Evolutionary conservation across 2,888 invertebrate species (phyloP), one percentile per base, ranked within the genome.

Genomic region (Heliconius aoede): DNA sequence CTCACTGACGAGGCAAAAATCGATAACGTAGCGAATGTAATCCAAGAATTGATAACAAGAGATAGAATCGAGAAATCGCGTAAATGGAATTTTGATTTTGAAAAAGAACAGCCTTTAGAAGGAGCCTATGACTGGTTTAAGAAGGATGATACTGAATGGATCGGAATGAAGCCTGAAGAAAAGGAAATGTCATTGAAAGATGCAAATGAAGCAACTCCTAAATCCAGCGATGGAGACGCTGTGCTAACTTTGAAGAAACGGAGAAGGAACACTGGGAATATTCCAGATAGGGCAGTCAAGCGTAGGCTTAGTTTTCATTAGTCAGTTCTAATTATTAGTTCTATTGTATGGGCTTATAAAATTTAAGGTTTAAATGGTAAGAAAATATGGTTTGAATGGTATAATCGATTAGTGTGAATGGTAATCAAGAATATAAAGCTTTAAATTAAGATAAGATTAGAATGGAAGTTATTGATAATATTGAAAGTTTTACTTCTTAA

Each of bases 81-180:
- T 24, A 92, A 90, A 79, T 96, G 95, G 93, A 95, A 95, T 82
- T 96, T 95, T 69, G 95, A 96, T 85, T 95, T 95, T 74, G 88
- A 87, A 76, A 94, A 93, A 1, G 96, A 95, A 78, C 82, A 86
- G 1, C 86, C 91, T 4, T 74, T 90, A 55, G 83, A 86, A 71
- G 95, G 95, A 1, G 86, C 85, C 9, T 95, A 91, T 82, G 87
- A 91, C 76, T 96, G 95, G 96, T 89, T 79, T 28, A 81, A 76
- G 2, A 82, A 81, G n/a, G 83, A 79, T 7, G 78, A 65, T 8
- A 74, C 82, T 3, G 82, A 84, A 21, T 90, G 89, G 88, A 80
- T 89, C 3, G 86, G 86, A 0, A 77, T 85, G 13, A 82, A 77
- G n/a, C 51, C 73, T 46, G 80, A 81, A 9, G 77, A 79, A 9